Evolutionary conservation across 1,140 invertebrate genomes (phyloP).

Genomic region (Drosophila kanapiae): DNA sequence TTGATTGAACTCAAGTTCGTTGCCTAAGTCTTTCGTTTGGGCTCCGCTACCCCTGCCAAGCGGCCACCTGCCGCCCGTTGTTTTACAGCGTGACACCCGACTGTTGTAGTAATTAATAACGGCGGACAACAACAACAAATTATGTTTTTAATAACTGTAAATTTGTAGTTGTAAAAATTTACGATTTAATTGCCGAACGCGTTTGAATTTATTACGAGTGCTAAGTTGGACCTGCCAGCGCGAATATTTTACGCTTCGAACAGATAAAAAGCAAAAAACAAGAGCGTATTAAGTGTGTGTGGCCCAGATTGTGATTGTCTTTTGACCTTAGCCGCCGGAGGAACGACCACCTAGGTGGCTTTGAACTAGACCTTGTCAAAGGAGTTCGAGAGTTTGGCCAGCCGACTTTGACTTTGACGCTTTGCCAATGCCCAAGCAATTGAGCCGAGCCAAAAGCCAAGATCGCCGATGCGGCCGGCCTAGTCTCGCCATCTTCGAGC

Average conservation of each 20-base stretch:
- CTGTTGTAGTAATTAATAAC: slow-evolving; percentile 83
- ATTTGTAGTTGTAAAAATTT: slow-evolving; percentile 83
- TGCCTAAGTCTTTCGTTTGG: slow-evolving; percentile 80
- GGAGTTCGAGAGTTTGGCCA: slow-evolving; percentile 3
- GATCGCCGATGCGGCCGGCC: slow-evolving; percentile 37
- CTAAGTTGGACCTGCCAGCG: slow-evolving; percentile 50
- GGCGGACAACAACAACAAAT: slow-evolving; percentile 76
- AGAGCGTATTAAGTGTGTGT: slow-evolving; percentile 16
- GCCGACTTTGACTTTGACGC: slow-evolving; percentile 48
- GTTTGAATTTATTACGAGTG: slow-evolving; percentile 80
- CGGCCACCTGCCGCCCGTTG: slow-evolving; percentile 34
- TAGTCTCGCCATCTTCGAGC: slow-evolving; percentile 3
- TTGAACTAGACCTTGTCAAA: slow-evolving; percentile 68
- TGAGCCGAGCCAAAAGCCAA: slow-evolving; percentile 9
- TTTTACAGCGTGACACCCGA: slow-evolving; percentile 78
- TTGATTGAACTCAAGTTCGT: slow-evolving; percentile 83
- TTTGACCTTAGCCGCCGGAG: slow-evolving; percentile 47
- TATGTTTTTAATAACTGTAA: slow-evolving; percentile 84
- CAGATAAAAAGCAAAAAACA: not conserved
- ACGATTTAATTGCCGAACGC: slow-evolving; percentile 78
- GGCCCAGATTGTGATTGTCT: slow-evolving; percentile 33
- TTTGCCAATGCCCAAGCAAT: slow-evolving; percentile 44
- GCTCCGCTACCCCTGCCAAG: slow-evolving; percentile 10
- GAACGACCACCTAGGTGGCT: slow-evolving; percentile 57
- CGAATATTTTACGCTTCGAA: slow-evolving; percentile 38